Evolutionary conservation across 1,140 invertebrate genomes (phyloP).

Genomic region (Drosophila orena): DNA sequence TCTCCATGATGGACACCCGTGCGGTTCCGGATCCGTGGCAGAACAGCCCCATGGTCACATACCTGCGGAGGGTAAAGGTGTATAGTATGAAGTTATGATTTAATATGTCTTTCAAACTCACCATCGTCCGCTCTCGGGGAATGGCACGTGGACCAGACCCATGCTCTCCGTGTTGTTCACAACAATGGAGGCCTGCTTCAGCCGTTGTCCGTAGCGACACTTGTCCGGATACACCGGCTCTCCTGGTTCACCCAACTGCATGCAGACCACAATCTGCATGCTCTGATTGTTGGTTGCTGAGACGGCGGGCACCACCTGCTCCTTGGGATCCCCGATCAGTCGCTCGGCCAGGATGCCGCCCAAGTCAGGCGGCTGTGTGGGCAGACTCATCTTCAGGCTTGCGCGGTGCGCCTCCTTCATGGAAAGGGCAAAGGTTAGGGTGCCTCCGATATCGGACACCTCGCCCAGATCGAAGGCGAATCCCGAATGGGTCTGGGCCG

Average conservation of each 20-base stretch:
- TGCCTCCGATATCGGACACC: conserved; percentile 90
- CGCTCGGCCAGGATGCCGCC: conserved; percentile 72
- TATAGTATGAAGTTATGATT: neutral
- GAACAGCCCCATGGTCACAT: conserved; percentile 88
- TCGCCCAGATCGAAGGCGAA: conserved; percentile 88
- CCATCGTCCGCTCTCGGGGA: conserved; percentile 91
- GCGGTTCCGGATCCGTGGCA: conserved; percentile 85
- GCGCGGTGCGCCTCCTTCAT: conserved; percentile 86
- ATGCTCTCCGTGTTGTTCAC: conserved; percentile 87
- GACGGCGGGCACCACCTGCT: neutral
- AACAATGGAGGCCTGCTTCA: conserved; percentile 86
- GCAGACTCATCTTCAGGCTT: conserved; percentile 78
- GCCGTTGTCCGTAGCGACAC: conserved; percentile 86
- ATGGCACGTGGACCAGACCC: conserved; percentile 89
- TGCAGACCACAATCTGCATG: conserved; percentile 87
- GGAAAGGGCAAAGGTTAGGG: conserved; percentile 88
- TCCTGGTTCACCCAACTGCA: conserved; percentile 86
- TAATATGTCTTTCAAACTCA: conserved; percentile 65
- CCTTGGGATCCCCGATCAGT: conserved; percentile 53
- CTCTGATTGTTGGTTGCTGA: conserved; percentile 78
- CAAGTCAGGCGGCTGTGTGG: conserved; percentile 52
- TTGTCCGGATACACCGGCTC: conserved; percentile 86
- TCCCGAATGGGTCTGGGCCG: conserved; percentile 86
- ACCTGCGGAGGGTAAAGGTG: conserved; percentile 26
- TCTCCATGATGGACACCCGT: conserved; percentile 71